Base-by-base conservation (phyloP, 2,797 vertebrate genomes). In the Paratrypauchen microcephalus region DNA sequence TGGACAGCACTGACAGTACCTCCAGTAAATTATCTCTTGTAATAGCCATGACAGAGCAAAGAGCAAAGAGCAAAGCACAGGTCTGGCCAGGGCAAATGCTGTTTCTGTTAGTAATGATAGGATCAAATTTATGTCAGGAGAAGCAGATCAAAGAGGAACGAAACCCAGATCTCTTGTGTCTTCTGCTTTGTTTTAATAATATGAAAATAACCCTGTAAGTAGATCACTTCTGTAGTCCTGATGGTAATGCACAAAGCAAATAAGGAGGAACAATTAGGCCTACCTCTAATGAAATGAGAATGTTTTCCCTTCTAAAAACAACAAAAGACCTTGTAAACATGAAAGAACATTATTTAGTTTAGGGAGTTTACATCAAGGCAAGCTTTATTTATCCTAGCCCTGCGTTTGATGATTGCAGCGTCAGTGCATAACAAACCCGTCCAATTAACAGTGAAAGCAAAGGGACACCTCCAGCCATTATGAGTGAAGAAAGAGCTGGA, bases 101-200 rank as follows among this genome's bases (percentile, higher is more conserved):
- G 52, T 67, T 45, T 65, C 75, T 45, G 30, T 1, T 54, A 18
- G 7, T 70, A 59, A 75, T 75, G 65, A 72, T 65, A 45, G 69
- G 61, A 65, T 13, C 54, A 72, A 66, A 69, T 69, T 57, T 55
- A 64, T 12, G 16, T 75, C 75, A 69, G 69, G 65, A 78, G 65
- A 32, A 7, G 39, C 21, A 68, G 72, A 88, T 91, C 83, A 90
- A 88, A 89, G 74, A 75, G 74, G 78, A 80, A 83, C 70, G 77
- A 82, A 78, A 50, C 4, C 77, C 75, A 60, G 66, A 39, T 24
- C 75, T 57, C 66, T 54, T 73, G 12, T 48, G 55, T 79, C 57
- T 60, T 75, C 71, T 75, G 45, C 69, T 76, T 78, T 81, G 70
- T 83, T 66, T 74, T 69, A 82, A 71, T 80, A 48, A 82, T 80